Percentiles rank a stretch among this genome's conserved stretches.
Evolutionary conservation across 1,140 invertebrate species (phyloP).

Genomic region (Ceratitis capitata): DNA sequence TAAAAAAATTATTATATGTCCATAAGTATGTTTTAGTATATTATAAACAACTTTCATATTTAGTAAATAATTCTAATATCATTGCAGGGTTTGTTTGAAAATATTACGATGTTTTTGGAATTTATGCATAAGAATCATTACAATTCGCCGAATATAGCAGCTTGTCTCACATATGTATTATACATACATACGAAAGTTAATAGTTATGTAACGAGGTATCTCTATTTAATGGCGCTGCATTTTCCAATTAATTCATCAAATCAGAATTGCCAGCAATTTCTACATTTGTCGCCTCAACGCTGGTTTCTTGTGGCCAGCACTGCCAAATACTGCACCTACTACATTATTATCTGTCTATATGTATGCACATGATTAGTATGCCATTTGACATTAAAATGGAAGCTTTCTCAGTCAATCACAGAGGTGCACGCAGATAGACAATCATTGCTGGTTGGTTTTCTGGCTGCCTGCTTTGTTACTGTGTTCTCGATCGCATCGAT

Average conservation of each 20-base stretch:
- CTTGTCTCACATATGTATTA: no score
- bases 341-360: neutral
- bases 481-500: neutral
- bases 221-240: neutral
- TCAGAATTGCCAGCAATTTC: constrained; percentile 12
- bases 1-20: no score
- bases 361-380: no score
- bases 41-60: no score
- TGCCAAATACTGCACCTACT: neutral
- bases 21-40: no score
- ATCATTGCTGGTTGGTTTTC: neutral
- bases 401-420: neutral
- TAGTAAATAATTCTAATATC: no score
- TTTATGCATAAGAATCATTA: no score
- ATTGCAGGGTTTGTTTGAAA: no score
- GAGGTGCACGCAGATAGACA: constrained; percentile 6
- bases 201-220: no score
- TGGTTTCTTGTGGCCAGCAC: neutral
- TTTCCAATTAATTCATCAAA: constrained; percentile 35
- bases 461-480: no score
- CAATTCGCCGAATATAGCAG: no score
- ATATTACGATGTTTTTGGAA: no score
- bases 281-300: constrained; percentile 7
- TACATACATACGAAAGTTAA: neutral
- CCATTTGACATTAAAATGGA: neutral